Base-by-base conservation (phyloP, 1,140 invertebrate genomes). In the Apis mellifera region DNA sequence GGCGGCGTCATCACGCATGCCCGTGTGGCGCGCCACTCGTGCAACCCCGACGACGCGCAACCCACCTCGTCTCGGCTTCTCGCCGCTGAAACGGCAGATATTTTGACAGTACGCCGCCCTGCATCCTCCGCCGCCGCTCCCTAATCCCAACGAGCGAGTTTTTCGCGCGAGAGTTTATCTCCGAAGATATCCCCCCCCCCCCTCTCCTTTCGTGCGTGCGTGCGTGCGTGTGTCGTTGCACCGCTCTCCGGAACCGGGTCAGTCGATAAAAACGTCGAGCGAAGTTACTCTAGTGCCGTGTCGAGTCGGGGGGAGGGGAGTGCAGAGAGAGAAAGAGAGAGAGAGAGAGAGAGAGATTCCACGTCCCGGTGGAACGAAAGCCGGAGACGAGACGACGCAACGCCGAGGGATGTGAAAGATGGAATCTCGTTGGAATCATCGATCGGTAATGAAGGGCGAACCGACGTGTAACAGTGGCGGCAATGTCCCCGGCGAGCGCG, bases 21-120 rank as follows among this genome's bases (percentile, higher is more conserved):
- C 72, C 91, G 89, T 84, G 55, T 78, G 42, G 48, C 73, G 60
- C 75, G 75, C 60, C 71, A 52, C 50, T 57, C n/a, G 9, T 17
- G 15, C 21, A 68, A n/a, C n/a, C 65, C 65, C 48, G 57, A 32
- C 32, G 26, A 26, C 26, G 26, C 26, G 66, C 76, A 72, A 54
- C 42, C 57, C 76, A 65, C 13, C 66, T 54, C 52, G 12, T 19
- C 21, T 80, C 23, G 26, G 62, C 32, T 32, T 32, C 75, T 62
- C 74, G 60, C 55, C 50, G 77, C 69, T 59, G 77, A 87, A 76
- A 78, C 70, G 75, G 73, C 80, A 68, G 81, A 84, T 91, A 91
- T 90, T 91, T 91, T 91, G 91, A 91, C 91, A 91, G 90, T 91
- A 87, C 89, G 89, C 88, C 90, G 89, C 86, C 91, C 89, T 90